Conservation (phyloP, 1,140 invertebrate genomes). For the Hyles vespertilio region DNA sequence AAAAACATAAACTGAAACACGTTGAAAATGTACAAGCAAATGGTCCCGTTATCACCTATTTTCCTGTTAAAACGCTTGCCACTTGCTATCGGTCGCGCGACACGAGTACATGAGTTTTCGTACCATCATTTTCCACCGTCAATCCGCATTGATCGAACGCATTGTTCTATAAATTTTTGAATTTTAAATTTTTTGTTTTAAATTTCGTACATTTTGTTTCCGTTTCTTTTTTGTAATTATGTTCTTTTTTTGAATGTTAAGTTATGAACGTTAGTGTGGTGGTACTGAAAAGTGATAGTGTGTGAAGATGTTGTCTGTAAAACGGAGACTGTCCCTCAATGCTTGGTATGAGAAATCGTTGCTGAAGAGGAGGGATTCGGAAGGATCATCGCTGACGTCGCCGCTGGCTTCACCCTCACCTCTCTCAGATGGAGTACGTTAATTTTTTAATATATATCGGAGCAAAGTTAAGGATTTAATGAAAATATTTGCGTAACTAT, state of each 20-base stretch:
- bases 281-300: conserved; percentile 1
- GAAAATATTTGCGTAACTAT: no score
- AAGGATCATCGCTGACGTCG: conserved; percentile 26
- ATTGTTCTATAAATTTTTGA: conserved; percentile 32
- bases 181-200: no score
- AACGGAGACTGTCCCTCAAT: conserved; percentile 36
- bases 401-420: conserved; percentile 21
- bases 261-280: conserved; percentile 7
- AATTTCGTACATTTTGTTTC: no score
- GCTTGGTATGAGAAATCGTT: conserved; percentile 34
- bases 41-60: conserved; percentile 45
- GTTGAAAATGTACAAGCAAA: conserved; percentile 19
- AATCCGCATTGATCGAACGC: conserved; percentile 47
- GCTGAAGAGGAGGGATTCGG: conserved; percentile 36
- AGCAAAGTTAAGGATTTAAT: no score
- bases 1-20: no score
- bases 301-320: conserved; percentile 30
- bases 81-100: conserved; percentile 33
- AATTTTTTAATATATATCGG: neutral
- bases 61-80: conserved; percentile 35
- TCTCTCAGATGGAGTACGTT: conserved; percentile 32
- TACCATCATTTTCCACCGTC: conserved; percentile 50
- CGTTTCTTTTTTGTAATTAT: no score
- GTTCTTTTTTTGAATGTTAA: no score
- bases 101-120: conserved; percentile 29